These are phyloP conservation scores for Prolemur simus DNA, from an alignment of 2,113 vertebrate species.

Conservation along the genomic window DNA sequence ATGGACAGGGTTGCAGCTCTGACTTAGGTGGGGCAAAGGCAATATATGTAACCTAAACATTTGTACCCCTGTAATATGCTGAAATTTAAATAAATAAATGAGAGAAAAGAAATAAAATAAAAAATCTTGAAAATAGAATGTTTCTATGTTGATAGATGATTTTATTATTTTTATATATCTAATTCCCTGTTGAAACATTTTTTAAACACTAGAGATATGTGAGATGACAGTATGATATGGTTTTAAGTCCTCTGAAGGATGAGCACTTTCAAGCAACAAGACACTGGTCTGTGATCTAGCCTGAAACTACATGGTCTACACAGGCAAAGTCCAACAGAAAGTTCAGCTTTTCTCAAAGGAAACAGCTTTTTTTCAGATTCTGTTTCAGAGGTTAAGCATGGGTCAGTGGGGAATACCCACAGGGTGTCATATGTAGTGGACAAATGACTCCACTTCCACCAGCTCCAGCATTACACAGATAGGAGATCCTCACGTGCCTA, in stretches of 20 bases:
- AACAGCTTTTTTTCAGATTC: not conserved
- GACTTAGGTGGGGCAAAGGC: too few species aligned
- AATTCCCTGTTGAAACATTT: not conserved
- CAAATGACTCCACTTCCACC: not conserved
- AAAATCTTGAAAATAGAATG: not conserved
- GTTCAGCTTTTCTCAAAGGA: not conserved
- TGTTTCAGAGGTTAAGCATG: not conserved
- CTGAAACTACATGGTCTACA: not conserved
- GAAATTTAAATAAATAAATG: too few species aligned
- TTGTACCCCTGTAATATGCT: too few species aligned
- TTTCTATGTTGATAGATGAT: not conserved
- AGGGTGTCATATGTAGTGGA: not conserved
- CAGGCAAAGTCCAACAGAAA: not conserved
- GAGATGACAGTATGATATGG: not conserved
- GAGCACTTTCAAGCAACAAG: not conserved
- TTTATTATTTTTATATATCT: constrained; percentile 1
- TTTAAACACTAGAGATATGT: not conserved
- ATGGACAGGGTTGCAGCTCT: too few species aligned
- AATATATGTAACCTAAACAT: too few species aligned
- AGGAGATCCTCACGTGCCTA: not conserved
- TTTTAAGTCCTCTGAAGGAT: not conserved
- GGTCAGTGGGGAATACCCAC: not conserved
- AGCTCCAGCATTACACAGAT: not conserved
- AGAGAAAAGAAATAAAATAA: not conserved
- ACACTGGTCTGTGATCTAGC: not conserved